Evolutionary conservation across 2,888 invertebrate species (phyloP), one percentile per base, ranked within the genome.

Genomic region (Drosophila melanosoma): DNA sequence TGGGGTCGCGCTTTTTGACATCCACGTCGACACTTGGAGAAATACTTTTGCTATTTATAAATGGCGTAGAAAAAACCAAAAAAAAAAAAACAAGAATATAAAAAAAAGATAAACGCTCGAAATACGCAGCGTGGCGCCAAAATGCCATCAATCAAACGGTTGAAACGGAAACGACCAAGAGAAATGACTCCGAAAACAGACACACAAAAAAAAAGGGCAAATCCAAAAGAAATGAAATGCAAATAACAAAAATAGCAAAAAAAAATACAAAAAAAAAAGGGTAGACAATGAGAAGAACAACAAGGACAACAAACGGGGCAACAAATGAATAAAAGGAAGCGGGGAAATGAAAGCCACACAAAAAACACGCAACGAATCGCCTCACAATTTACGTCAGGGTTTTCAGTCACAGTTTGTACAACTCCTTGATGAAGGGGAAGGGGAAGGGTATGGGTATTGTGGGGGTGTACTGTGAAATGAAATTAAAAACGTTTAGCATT

Each of bases 401-500:
- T 71, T 45, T 63, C 45, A 69, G 63, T 69, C 67, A 58, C 67
- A 62, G 71, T 73, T 35, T 45, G 42, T 40, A 49, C 53, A 49
- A 49, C 29, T 36, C 33, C 45, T 17, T 4, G 8, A 3, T 33
- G 11, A 33, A 20, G 57, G 20, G 29, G 7, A 7, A 8, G 36
- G 5, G 7, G 23, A 11, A 2, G 17, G 15, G 11, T 2, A 26
- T 17, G 17, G 33, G 7, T 2, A 40, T 23, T 10, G 5, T 11
- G 15, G 10, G 45, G 15, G 17, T 29, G n/a, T 4, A 32, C 42
- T 29, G 29, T 38, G 26, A 63, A 77, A 69, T 79, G 69, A 82
- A 82, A 82, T 82, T 83, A 83, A 82, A 82, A 83, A 66, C 74
- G 79, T 79, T 82, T 83, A 81, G 70, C 70, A 81, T 82, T 76